Evolutionary conservation across 2,797 vertebrate species (phyloP).

Genomic region (Melanotaenia maccullochi): DNA sequence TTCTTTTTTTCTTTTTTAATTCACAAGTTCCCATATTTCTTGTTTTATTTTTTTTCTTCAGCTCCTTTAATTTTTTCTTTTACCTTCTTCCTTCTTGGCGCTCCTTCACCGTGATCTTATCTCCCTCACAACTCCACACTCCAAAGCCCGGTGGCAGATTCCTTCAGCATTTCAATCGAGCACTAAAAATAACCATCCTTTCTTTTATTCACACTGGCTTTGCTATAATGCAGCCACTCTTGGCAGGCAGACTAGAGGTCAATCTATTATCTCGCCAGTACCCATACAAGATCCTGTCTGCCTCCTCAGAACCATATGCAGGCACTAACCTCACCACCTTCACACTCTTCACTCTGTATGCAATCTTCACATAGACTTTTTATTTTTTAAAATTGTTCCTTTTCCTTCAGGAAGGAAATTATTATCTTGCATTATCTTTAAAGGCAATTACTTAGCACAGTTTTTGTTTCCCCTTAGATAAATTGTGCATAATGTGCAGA

Average conservation of each 20-base stretch:
- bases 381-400: constrained; percentile 20
- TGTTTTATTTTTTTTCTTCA: constrained; percentile 25
- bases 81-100: constrained; percentile 36
- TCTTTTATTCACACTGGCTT: constrained; percentile 86
- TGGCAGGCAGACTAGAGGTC: constrained; percentile 84
- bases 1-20: constrained; percentile 22
- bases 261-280: constrained; percentile 86
- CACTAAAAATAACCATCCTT: constrained; percentile 88
- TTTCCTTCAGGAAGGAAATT: neutral
- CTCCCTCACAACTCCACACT: constrained; percentile 61
- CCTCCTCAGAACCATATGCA: constrained; percentile 50
- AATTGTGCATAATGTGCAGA: constrained; percentile 11
- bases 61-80: constrained; percentile 29
- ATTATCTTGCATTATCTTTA: neutral
- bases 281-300: constrained; percentile 67
- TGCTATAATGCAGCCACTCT: constrained; percentile 84
- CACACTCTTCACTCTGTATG: constrained; percentile 34
- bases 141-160: constrained; percentile 79
- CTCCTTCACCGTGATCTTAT: constrained; percentile 65
- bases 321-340: constrained; percentile 38
- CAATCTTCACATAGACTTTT: constrained; percentile 27
- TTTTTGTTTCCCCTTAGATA: constrained; percentile 2
- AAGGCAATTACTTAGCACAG: constrained; percentile 25
- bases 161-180: constrained; percentile 83
- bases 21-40: constrained; percentile 28